Base-by-base conservation (phyloP, 2,797 vertebrate species). In the Emys orbicularis region DNA sequence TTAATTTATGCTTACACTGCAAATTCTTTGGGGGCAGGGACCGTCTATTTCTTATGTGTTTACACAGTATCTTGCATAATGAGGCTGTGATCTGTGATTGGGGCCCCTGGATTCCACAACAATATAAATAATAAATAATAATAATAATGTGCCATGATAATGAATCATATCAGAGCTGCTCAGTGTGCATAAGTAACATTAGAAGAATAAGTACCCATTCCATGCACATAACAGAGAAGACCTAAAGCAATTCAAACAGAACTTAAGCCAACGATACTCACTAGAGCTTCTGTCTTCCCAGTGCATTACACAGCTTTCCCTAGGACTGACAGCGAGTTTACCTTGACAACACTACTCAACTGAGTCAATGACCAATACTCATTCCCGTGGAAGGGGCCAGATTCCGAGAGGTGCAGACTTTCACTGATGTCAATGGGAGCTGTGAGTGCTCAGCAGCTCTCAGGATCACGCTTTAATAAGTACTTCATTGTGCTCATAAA, bases 341-440 rank as follows among this genome's bases (percentile, higher is more conserved):
- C 23, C 41, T 27, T 25, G 27, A 44, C 52, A 86, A 50, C 23
- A n/a, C n/a, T 25, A 23, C 83, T 57, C 65, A 18, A 10, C n/a
- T 0, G 1, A 68, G 29, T n/a, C 18, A 47, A 57, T n/a, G 47
- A 53, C n/a, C 34, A n/a, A 19, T 68, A 0, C 41, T 49, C 34
- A 77, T 81, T 41, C 41, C 23, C 0, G 11, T n/a, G n/a, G 2
- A 44, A 6, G 37, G 44, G 10, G 9, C 13, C 47, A 59, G 0
- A 53, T 37, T 47, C 49, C 1, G 2, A 83, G 72, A 37, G 3
- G 31, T 37, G 19, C 41, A 25, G 15, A 3, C 12, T 7, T 4
- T 57, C 13, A 12, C 5, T 3, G n/a, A 79, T 56, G n/a, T 79
- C 65, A 31, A 5, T 25, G 18, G 44, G n/a, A 84, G 52, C 3